Evolutionary conservation across 2,888 invertebrate genomes (phyloP).

Genomic region (Drosophila silvestris): DNA sequence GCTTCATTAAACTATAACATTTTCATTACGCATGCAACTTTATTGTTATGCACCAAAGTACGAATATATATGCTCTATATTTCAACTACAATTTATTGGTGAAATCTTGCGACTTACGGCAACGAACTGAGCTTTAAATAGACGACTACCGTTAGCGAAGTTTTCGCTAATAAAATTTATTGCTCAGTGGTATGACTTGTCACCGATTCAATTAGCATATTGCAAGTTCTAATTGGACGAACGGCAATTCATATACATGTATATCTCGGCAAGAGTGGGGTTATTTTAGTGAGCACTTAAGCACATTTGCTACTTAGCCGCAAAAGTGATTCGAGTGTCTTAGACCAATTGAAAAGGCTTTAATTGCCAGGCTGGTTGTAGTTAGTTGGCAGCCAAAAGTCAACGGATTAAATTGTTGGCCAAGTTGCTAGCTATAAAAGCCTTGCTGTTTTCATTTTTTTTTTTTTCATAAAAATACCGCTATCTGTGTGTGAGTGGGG

Average conservation of each 20-base stretch:
- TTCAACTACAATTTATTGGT: constrained; percentile 23
- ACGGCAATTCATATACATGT: constrained; percentile 32
- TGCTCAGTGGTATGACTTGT: constrained; percentile 15
- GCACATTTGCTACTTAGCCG: constrained; percentile 16
- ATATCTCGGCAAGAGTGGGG: constrained; percentile 1
- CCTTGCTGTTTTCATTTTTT: constrained; percentile 36
- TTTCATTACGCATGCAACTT: constrained; percentile 5
- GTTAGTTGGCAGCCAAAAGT: constrained; percentile 39
- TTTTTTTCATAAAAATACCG: constrained; percentile 39
- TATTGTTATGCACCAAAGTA: constrained; percentile 1
- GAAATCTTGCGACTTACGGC: constrained; percentile 22
- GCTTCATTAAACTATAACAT: background rate
- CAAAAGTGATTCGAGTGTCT: constrained; percentile 21
- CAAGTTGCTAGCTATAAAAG: constrained; percentile 38
- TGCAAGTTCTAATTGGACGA: constrained; percentile 35
- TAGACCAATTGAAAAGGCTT: constrained; percentile 24
- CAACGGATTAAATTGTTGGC: constrained; percentile 62
- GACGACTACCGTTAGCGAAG: constrained; percentile 20
- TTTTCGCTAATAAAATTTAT: constrained; percentile 31
- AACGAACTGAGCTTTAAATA: constrained; percentile 5
- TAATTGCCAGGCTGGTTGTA: constrained; percentile 58
- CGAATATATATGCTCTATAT: constrained; percentile 20
- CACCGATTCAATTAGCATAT: constrained; percentile 40
- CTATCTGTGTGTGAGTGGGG: constrained; percentile 41
- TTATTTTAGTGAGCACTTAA: constrained; percentile 53